These are phyloP conservation scores for Mizuhopecten yessoensis DNA, from an alignment of 1,140 invertebrate species.

Conservation along the genomic window DNA sequence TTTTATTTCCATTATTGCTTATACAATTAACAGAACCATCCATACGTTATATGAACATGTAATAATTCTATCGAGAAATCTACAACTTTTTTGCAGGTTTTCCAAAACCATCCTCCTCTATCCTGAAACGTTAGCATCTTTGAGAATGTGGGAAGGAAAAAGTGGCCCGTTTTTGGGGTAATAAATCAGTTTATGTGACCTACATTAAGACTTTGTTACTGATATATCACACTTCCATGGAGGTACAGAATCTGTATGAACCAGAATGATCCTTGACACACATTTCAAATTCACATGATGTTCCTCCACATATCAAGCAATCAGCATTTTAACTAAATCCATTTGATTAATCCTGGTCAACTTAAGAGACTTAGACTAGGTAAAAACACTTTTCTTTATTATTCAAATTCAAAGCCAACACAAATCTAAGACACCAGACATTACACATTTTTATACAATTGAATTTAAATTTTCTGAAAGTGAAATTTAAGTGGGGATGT, in stretches of 20 bases:
- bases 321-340: too few species aligned
- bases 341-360: too few species aligned
- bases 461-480: too few species aligned
- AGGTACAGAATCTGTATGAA: not conserved
- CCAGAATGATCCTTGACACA: conserved; percentile 3
- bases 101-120: not conserved
- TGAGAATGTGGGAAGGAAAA: not conserved
- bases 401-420: too few species aligned
- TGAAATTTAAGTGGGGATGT: too few species aligned
- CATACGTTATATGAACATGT: too few species aligned
- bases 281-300: not conserved
- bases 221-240: not conserved
- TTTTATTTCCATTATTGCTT: too few species aligned
- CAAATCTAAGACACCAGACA: too few species aligned
- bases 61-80: not conserved
- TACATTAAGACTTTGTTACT: not conserved
- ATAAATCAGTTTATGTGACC: not conserved
- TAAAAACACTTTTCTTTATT: too few species aligned
- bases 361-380: too few species aligned
- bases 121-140: not conserved
- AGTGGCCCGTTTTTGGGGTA: not conserved
- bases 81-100: not conserved
- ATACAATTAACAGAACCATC: too few species aligned
- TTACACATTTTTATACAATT: too few species aligned
- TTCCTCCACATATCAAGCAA: not conserved